These are phyloP conservation scores for Alcedo atthis DNA, from an alignment of 2,797 vertebrate genomes.

Conservation along the genomic window DNA sequence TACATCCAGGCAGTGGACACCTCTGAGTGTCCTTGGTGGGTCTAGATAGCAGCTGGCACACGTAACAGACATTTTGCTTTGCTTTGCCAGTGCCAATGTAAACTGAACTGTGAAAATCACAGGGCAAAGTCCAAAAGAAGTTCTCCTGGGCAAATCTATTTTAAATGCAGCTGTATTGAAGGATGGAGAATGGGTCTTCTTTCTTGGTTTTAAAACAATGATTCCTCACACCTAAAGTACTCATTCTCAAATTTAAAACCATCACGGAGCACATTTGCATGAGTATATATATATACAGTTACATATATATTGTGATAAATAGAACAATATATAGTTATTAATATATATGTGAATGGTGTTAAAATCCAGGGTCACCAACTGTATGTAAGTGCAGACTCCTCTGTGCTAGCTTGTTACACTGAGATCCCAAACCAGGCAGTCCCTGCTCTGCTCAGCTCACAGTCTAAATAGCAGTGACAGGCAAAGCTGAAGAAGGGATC, in stretches of 20 bases:
- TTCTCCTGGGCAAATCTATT: background rate
- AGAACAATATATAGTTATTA: background rate
- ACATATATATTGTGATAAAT: background rate
- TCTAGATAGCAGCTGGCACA: background rate
- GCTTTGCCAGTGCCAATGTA: background rate
- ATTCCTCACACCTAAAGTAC: background rate
- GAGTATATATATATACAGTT: background rate
- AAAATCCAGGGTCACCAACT: background rate
- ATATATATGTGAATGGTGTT: background rate
- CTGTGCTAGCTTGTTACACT: background rate
- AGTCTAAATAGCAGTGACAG: conserved; percentile 4
- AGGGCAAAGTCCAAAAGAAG: background rate
- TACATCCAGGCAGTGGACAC: background rate
- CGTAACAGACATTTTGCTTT: background rate
- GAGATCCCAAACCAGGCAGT: background rate
- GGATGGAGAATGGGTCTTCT: background rate
- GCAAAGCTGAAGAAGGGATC: background rate
- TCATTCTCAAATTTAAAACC: background rate
- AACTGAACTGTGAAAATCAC: background rate
- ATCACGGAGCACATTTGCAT: background rate
- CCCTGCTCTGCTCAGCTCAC: background rate
- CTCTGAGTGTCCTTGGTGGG: background rate
- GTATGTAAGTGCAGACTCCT: background rate
- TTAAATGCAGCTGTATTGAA: background rate
- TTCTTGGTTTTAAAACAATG: background rate